Evolutionary conservation across 1,140 invertebrate genomes (phyloP).

Genomic region (Ips typographus): DNA sequence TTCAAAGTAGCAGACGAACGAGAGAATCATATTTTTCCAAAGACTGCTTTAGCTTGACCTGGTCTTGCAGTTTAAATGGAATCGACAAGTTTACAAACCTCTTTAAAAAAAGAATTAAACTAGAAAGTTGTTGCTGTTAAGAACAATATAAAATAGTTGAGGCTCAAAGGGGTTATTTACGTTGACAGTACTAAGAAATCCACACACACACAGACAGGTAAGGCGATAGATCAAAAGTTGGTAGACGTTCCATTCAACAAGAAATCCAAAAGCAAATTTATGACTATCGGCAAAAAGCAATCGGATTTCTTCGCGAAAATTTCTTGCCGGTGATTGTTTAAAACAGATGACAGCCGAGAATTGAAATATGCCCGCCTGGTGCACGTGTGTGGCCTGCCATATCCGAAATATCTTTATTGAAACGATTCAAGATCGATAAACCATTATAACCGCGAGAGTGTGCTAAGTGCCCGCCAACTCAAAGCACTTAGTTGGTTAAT

Average conservation of each 20-base stretch:
- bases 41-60: too few relatives aligned
- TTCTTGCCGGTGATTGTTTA: background rate
- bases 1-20: too few relatives aligned
- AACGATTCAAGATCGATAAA: background rate
- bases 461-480: background rate
- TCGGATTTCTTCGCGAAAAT: background rate
- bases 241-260: background rate
- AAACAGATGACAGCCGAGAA: background rate
- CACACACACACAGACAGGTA: background rate
- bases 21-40: too few relatives aligned
- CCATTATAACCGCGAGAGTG: background rate
- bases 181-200: too few relatives aligned
- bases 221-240: background rate
- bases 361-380: background rate
- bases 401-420: background rate
- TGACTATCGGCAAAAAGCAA: background rate
- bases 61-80: too few relatives aligned
- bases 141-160: too few relatives aligned
- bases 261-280: slow-evolving; percentile 4
- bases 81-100: too few relatives aligned
- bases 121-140: too few relatives aligned
- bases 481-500: background rate
- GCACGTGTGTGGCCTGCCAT: background rate
- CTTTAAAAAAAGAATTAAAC: too few relatives aligned
- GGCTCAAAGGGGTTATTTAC: too few relatives aligned